Conservation (phyloP, 2,797 vertebrate genomes). For the Corythornis leucogaster region DNA sequence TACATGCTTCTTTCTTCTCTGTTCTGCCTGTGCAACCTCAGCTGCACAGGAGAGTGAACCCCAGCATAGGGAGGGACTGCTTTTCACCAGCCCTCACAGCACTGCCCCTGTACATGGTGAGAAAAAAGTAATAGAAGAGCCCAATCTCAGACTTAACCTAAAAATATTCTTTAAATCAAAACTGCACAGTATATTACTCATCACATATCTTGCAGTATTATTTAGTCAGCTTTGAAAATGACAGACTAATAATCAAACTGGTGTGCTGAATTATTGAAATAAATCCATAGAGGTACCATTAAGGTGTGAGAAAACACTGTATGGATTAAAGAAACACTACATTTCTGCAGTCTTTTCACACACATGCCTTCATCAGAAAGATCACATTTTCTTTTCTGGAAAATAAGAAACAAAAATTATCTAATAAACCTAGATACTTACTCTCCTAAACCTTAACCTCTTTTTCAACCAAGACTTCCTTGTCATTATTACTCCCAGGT, state of each 20-base stretch:
- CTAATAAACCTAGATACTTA: not conserved
- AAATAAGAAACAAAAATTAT: not conserved
- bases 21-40: not conserved
- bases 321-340: not conserved
- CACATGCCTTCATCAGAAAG: not conserved
- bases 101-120: rapidly evolving
- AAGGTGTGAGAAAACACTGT: not conserved
- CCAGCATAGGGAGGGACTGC: rapidly evolving
- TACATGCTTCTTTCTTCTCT: not conserved
- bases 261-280: not conserved
- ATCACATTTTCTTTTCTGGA: not conserved
- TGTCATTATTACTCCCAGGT: not conserved
- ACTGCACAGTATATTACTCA: not conserved
- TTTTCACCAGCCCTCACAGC: not conserved
- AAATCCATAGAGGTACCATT: not conserved
- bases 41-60: not conserved
- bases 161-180: not conserved
- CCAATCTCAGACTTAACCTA: not conserved
- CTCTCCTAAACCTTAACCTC: not conserved
- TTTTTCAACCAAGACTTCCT: not conserved
- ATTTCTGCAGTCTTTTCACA: not conserved
- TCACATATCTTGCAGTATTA: not conserved
- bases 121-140: not conserved
- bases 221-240: not conserved
- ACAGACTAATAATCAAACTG: not conserved